Evolutionary conservation across 2,888 invertebrate genomes (phyloP).

Genomic region (Nudaria mundana): DNA sequence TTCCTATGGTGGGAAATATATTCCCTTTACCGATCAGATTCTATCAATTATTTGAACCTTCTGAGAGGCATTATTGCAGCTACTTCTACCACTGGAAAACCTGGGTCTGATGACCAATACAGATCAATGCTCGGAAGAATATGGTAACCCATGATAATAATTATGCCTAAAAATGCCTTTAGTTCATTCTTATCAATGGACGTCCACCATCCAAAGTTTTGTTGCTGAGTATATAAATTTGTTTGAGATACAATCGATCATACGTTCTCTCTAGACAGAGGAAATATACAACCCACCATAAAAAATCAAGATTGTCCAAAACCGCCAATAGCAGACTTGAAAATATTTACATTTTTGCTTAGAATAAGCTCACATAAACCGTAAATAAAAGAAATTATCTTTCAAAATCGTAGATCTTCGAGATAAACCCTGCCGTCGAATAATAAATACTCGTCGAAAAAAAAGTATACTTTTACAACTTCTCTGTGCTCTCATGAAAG

Average conservation of each 20-base stretch:
- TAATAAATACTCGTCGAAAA: neutral
- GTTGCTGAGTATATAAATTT: constrained; percentile 4
- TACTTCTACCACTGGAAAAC: constrained; percentile 5
- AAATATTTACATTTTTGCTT: constrained; percentile 5
- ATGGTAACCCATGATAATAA: neutral
- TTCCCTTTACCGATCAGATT: too few species aligned
- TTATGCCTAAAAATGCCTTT: neutral
- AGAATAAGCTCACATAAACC: constrained; percentile 5
- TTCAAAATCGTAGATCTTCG: constrained; percentile 6
- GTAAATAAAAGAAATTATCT: constrained; percentile 5
- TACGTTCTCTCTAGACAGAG: too few species aligned
- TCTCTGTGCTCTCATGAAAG: too few species aligned
- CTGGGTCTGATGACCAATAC: constrained; percentile 9
- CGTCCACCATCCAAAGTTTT: constrained; percentile 7
- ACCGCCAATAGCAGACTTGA: constrained; percentile 1
- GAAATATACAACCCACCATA: constrained; percentile 10
- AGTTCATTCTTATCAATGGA: constrained; percentile 1
- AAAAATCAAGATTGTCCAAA: constrained; percentile 9
- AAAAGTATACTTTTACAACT: too few species aligned
- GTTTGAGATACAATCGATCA: too few species aligned
- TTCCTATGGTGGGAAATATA: too few species aligned
- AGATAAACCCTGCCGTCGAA: constrained; percentile 8
- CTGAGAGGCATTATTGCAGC: constrained; percentile 6
- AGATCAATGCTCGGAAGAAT: neutral
- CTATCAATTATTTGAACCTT: constrained; percentile 11